A percentile compares a stretch with the other conserved stretches of the same genome.
Conservation (phyloP, 2,888 invertebrate species). For the Tanytarsus gracilentus region DNA sequence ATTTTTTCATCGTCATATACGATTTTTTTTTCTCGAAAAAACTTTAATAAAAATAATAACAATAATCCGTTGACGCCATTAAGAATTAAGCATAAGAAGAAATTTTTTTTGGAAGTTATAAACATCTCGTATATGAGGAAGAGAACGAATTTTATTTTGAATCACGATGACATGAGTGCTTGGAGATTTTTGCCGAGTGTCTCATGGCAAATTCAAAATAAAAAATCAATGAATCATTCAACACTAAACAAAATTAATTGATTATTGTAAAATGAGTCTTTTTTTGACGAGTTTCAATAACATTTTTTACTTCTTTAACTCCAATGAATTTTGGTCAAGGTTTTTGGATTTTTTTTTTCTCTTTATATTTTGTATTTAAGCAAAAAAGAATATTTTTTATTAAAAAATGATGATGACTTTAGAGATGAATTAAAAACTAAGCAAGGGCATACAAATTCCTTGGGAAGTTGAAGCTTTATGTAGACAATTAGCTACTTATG, state of each 20-base stretch:
- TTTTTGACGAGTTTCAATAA: background rate
- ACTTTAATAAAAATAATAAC: background rate
- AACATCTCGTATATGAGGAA: background rate
- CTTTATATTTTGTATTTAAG: background rate
- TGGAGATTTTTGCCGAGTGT: no score
- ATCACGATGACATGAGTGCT: slow-evolving; percentile 5
- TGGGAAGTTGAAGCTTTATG: no score
- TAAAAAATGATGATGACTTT: no score
- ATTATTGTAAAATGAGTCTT: background rate
- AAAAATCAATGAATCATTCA: no score
- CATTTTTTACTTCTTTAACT: background rate
- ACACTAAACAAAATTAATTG: background rate
- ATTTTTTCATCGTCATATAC: background rate
- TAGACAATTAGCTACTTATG: no score
- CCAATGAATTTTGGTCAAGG: slow-evolving; percentile 5
- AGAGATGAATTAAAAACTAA: no score
- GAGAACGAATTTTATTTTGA: background rate
- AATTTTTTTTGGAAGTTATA: background rate
- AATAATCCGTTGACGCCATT: slow-evolving; percentile 1
- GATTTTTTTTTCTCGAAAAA: background rate
- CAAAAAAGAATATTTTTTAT: slow-evolving; percentile 2
- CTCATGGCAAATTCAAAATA: no score
- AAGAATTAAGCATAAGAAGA: slow-evolving; percentile 3
- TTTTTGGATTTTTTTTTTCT: background rate
- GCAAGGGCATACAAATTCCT: no score